These are phyloP conservation scores for Tipula lateralis DNA, from an alignment of 2,888 invertebrate genomes.

Conservation along the genomic window DNA sequence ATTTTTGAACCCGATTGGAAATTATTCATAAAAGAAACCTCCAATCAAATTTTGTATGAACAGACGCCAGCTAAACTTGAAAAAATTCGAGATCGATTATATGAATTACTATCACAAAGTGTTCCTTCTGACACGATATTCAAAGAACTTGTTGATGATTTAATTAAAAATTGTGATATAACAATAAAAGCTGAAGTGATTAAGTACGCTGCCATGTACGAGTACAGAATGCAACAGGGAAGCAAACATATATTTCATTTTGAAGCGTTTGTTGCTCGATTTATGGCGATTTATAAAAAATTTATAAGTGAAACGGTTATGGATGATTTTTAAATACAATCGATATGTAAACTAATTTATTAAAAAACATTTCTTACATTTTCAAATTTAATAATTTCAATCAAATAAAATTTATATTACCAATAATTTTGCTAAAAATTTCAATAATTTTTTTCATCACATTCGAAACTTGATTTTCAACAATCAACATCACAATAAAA, in stretches of 20 bases:
- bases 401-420: too few species aligned
- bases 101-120: conserved; percentile 89
- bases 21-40: conserved; percentile 78
- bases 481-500: too few species aligned
- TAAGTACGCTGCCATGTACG: conserved; percentile 80
- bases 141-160: conserved; percentile 74
- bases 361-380: too few species aligned
- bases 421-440: too few species aligned
- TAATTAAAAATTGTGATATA: conserved; percentile 86
- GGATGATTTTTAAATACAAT: conserved; percentile 45
- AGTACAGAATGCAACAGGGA: conserved; percentile 87
- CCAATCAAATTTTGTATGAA: conserved; percentile 75
- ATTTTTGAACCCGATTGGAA: conserved; percentile 93
- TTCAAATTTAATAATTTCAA: too few species aligned
- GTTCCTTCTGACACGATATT: conserved; percentile 92
- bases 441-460: too few species aligned
- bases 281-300: conserved; percentile 90
- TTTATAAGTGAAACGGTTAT: conserved; percentile 53
- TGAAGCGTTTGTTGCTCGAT: conserved; percentile 94
- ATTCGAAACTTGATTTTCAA: too few species aligned
- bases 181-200: conserved; percentile 81
- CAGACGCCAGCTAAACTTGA: conserved; percentile 80
- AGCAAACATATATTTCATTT: conserved; percentile 94
- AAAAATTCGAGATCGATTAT: conserved; percentile 80
- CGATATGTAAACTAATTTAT: too few species aligned